Percentiles rank a stretch among this genome's conserved stretches.
Conservation (phyloP, 2,888 invertebrate genomes). For the Leptinotarsa tumamoca region DNA sequence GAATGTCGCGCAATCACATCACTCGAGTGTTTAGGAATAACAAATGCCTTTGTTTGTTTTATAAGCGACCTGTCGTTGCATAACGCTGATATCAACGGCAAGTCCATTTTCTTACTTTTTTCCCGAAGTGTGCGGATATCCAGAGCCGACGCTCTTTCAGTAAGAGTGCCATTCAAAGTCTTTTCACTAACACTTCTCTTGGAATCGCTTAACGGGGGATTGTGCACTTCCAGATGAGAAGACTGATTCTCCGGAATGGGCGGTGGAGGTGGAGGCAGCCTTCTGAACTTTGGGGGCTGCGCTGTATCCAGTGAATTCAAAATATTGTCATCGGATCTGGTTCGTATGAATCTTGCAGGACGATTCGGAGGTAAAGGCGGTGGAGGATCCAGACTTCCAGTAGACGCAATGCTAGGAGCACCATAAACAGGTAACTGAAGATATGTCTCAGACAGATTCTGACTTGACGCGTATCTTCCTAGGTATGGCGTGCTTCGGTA, state of each 20-base stretch:
- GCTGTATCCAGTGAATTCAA: conserved; percentile 75
- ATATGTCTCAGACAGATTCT: conserved; percentile 82
- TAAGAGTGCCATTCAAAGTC: conserved; percentile 36
- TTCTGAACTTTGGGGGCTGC: conserved; percentile 69
- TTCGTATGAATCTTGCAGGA: conserved; percentile 74
- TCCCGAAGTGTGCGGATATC: conserved; percentile 88
- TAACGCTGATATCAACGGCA: conserved; percentile 92
- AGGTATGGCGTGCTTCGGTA: conserved; percentile 88
- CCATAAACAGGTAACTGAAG: conserved; percentile 79
- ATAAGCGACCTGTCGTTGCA: conserved; percentile 92
- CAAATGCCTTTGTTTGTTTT: conserved; percentile 89
- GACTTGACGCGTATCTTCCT: conserved; percentile 83
- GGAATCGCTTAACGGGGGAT: conserved; percentile 36
- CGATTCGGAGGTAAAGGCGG: conserved; percentile 75
- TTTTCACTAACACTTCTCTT: conserved; percentile 46
- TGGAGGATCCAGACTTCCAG: conserved; percentile 74
- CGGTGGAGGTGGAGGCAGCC: conserved; percentile 65
- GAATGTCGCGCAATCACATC: conserved; percentile 62
- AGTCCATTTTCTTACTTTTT: conserved; percentile 89
- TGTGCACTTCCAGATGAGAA: conserved; percentile 42
- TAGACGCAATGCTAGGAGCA: conserved; percentile 75
- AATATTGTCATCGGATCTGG: conserved; percentile 86
- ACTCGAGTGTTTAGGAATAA: conserved; percentile 77
- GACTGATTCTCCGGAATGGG: conserved; percentile 61
- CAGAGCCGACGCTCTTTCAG: conserved; percentile 63